Conservation (phyloP, 1,140 invertebrate genomes). For the Drosophila carrolli region DNA sequence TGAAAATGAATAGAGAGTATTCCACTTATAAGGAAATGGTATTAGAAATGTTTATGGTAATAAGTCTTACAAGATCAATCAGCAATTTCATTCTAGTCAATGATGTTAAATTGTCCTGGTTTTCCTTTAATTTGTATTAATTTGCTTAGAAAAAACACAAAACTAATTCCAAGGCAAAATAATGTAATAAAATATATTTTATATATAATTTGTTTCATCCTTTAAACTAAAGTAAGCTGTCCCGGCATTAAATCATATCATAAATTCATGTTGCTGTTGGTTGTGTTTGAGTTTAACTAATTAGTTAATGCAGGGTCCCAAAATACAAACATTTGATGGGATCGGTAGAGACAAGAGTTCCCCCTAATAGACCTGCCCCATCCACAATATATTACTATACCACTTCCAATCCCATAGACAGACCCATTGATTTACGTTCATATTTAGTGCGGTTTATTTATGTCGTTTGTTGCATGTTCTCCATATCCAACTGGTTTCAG, state of each 20-base stretch:
- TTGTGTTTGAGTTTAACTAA: conserved; percentile 35
- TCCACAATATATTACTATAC: not conserved
- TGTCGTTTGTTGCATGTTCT: conserved; percentile 59
- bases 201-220: too few relatives aligned
- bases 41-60: too few relatives aligned
- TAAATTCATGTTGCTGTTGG: conserved; percentile 7
- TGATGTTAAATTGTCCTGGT: too few relatives aligned
- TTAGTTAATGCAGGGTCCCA: conserved; percentile 61
- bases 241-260: not conserved
- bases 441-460: conserved; percentile 66
- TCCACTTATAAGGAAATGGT: too few relatives aligned
- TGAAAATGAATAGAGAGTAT: not conserved
- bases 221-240: conserved; percentile 5
- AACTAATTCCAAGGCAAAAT: not conserved
- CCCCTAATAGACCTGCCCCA: conserved; percentile 3
- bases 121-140: too few relatives aligned
- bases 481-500: conserved; percentile 49
- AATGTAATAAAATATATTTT: too few relatives aligned
- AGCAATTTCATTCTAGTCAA: too few relatives aligned
- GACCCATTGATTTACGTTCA: conserved; percentile 74
- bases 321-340: conserved; percentile 31
- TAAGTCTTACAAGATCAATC: too few relatives aligned
- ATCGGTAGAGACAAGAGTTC: conserved; percentile 13
- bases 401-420: conserved; percentile 1
- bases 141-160: too few relatives aligned